phyloP scores from a whole-genome alignment of 2,113 vertebrate species.

The Colaptes auratus region DNA sequence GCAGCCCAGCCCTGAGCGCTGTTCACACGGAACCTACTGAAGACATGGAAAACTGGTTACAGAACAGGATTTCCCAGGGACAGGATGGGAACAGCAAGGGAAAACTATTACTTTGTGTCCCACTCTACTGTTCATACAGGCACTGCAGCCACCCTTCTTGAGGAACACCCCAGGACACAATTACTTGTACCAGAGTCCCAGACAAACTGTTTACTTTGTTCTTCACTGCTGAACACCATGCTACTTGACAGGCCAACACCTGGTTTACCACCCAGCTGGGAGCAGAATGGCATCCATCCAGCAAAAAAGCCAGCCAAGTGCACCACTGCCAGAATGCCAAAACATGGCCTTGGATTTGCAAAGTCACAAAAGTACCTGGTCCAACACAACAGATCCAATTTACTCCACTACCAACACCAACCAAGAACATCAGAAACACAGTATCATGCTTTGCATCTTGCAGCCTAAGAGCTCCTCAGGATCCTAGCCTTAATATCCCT shows the following conservation, averaged over 20 bases:
- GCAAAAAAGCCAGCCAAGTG: not conserved
- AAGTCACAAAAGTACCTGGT: not conserved
- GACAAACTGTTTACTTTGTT: not conserved
- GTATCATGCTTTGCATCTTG: fast-evolving
- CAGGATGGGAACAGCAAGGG: not conserved
- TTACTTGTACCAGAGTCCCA: not conserved
- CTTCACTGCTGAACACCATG: not conserved
- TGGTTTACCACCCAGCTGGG: not conserved
- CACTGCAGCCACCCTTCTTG: not conserved
- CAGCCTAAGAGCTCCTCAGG: fast-evolving
- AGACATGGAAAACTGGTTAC: not conserved
- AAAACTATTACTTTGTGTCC: not conserved
- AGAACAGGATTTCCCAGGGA: not conserved
- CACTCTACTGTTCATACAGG: not conserved
- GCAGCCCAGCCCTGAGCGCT: not conserved
- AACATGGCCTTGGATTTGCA: not conserved
- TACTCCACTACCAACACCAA: not conserved
- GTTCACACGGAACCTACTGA: not conserved
- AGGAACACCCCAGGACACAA: not conserved
- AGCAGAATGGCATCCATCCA: constrained; percentile 1
- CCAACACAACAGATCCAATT: not conserved
- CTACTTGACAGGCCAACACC: not conserved
- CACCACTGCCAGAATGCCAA: not conserved
- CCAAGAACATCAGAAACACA: not conserved
- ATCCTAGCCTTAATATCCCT: not conserved